Conservation (phyloP, 2,113 vertebrate species). For the Campylomormyrus tamandua region DNA sequence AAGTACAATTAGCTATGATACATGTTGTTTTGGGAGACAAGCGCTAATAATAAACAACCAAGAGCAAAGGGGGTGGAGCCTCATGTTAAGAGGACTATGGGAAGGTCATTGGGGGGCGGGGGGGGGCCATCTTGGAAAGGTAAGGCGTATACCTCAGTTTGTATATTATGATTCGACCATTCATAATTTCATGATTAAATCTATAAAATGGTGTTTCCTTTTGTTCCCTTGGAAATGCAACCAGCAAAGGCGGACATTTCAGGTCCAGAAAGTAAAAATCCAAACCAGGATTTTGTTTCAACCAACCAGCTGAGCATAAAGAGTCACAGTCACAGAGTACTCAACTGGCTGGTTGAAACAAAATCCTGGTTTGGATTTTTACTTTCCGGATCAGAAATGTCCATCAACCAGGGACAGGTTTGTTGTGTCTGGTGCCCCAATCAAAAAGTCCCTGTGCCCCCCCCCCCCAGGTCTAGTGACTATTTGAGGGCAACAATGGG, state of each 20-base stretch:
- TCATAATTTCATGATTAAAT: neutral
- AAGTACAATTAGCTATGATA: conserved; percentile 34
- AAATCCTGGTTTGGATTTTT: too few relatives aligned
- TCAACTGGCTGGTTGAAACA: too few relatives aligned
- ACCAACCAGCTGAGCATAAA: too few relatives aligned
- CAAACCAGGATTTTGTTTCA: too few relatives aligned
- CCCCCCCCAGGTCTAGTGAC: neutral
- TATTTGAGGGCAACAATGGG: neutral
- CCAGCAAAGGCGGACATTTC: neutral
- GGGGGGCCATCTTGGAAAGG: neutral
- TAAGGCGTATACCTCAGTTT: neutral
- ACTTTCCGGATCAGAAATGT: too few relatives aligned
- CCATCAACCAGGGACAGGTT: too few relatives aligned
- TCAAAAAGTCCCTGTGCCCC: neutral
- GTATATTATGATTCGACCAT: neutral
- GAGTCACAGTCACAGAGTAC: too few relatives aligned
- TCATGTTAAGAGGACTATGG: neutral
- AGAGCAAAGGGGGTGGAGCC: neutral
- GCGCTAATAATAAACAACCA: conserved; percentile 26
- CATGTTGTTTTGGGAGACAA: conserved; percentile 15
- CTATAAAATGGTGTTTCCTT: neutral
- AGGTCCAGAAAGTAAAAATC: too few relatives aligned
- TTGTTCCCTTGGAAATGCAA: neutral
- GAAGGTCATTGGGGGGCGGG: neutral
- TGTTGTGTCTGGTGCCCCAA: neutral